Evolutionary conservation across 1,140 invertebrate genomes (phyloP), one percentile per base, ranked within the genome.

Genomic region (Drosophila ambigua): DNA sequence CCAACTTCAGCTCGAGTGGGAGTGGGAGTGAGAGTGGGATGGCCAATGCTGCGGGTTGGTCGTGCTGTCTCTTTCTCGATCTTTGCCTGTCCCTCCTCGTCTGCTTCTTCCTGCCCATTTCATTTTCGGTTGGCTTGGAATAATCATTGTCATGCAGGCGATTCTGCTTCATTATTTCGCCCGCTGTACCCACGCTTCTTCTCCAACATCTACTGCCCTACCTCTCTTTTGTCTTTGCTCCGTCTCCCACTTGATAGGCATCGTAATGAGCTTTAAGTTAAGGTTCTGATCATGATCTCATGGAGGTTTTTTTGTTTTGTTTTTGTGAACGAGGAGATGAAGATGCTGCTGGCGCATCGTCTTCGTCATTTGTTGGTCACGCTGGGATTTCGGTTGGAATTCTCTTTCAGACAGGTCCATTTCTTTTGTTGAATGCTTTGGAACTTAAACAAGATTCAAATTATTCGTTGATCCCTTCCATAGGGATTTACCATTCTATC

Each of bases 111-210:
- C 35, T 5, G 35, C 35, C 13, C 35, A 39, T 39, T 41, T 41
- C 39, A 39, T 53, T 43, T 53, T 31, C 26, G 31, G 15, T 62
- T 55, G 52, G 41, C 64, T 49, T 41, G 46, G 51, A 58, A 76
- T 85, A 69, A 84, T 84, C 80, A 85, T 77, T 84, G 80, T 77
- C 80, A 85, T 84, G 81, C 80, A 73, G 77, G 81, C 80, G 72
- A 84, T 84, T 84, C 81, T 68, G 80, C 78, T 83, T 80, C 80
- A 69, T 84, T 84, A 80, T 84, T 85, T 85, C 60, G 71, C 69
- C 71, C 39, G 71, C 43, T 41, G 81, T 85, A 84, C 80, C 80
- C 80, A 85, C 81, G 80, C 72, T 76, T 66, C 59, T 58, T 41
- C 49, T 49, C 11, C 35, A 39, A 11, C 61, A 64, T 44, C 8